phyloP scores from a whole-genome alignment of 2,888 invertebrate genomes.

The Pantelozetes paolii region DNA sequence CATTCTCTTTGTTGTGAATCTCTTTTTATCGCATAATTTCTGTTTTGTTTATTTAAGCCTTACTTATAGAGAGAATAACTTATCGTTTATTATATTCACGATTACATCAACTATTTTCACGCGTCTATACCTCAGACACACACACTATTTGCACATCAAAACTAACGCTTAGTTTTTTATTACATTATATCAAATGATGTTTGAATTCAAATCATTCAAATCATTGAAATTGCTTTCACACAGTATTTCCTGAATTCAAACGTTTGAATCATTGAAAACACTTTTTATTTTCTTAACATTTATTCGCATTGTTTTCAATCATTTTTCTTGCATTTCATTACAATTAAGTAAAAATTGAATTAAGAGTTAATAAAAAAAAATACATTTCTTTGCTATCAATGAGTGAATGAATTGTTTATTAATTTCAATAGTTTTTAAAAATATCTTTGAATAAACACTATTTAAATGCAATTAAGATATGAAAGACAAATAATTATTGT shows the following conservation, averaged over 20 bases:
- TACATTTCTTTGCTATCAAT: no score
- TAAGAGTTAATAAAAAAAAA: no score
- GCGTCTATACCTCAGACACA: neutral
- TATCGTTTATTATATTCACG: neutral
- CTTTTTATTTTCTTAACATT: neutral
- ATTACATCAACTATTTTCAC: slow-evolving; percentile 5
- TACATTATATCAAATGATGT: neutral
- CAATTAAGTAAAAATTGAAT: no score
- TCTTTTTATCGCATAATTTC: neutral
- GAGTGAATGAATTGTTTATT: no score
- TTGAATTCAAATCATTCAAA: neutral
- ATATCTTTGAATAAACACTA: no score
- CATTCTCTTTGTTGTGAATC: neutral
- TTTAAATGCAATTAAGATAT: no score
- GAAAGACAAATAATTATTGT: no score
- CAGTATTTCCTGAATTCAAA: neutral
- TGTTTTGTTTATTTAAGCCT: slow-evolving; percentile 4
- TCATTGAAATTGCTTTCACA: neutral
- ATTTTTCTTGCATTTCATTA: no score
- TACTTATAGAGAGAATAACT: slow-evolving; percentile 11
- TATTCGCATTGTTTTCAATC: neutral
- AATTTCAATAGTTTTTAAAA: no score
- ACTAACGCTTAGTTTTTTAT: no score
- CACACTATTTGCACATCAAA: neutral
- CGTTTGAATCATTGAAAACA: neutral